Conservation (phyloP, 2,113 vertebrate genomes). For the Hemiscyllium ocellatum region DNA sequence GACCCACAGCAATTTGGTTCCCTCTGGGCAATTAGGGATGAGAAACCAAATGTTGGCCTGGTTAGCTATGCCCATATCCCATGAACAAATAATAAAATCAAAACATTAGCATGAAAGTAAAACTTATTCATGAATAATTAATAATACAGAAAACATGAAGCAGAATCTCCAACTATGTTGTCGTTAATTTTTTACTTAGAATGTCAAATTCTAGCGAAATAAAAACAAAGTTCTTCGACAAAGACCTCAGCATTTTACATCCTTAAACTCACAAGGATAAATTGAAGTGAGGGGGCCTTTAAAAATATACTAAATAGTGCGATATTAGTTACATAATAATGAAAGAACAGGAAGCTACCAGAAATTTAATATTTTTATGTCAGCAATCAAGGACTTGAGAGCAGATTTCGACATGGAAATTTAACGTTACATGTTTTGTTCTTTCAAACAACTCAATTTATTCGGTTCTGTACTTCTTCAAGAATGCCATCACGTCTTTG, state of each 20-base stretch:
- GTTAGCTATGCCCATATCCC: too few relatives aligned
- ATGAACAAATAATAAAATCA: neutral
- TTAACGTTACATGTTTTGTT: neutral
- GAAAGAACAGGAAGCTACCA: conserved; percentile 13
- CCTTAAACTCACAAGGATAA: neutral
- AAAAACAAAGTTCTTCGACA: neutral
- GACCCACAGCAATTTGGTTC: too few relatives aligned
- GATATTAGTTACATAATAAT: neutral
- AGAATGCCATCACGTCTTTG: neutral
- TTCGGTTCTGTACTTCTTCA: conserved; percentile 2
- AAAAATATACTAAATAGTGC: neutral
- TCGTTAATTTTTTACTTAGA: neutral
- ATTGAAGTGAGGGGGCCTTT: neutral
- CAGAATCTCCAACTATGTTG: neutral
- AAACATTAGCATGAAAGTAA: neutral
- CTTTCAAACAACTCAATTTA: conserved; percentile 16
- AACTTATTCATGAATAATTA: neutral
- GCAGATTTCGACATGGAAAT: neutral
- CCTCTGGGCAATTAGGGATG: too few relatives aligned
- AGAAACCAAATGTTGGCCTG: too few relatives aligned
- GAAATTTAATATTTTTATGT: conserved; percentile 32
- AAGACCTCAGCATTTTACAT: neutral
- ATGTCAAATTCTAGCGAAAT: too few relatives aligned
- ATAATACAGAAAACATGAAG: neutral
- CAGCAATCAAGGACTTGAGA: conserved; percentile 24